Evolutionary conservation across 2,113 vertebrate genomes (phyloP).

Genomic region (Mormyrus iriodes): DNA sequence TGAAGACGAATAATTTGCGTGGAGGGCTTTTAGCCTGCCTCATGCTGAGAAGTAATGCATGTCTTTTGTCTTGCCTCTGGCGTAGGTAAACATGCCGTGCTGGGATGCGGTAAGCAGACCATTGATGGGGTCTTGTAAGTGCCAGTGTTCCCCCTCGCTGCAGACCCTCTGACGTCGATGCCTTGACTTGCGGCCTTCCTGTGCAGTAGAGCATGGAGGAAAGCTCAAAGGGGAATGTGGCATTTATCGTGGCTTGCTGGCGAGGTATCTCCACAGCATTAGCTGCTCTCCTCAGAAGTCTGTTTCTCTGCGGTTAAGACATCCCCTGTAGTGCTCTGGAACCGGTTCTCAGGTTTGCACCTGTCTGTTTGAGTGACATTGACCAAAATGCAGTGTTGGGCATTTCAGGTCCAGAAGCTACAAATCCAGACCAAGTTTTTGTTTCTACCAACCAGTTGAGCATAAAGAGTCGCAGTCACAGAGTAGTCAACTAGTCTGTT

Average conservation of each 20-base stretch:
- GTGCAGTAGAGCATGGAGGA: background rate
- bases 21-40: background rate
- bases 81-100: background rate
- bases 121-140: background rate
- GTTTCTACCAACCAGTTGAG: background rate
- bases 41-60: background rate
- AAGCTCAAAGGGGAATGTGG: background rate
- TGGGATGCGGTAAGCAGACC: background rate
- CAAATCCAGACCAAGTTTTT: background rate
- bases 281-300: background rate
- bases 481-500: background rate
- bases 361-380: background rate
- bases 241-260: background rate
- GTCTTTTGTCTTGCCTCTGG: background rate
- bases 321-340: background rate
- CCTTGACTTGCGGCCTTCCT: background rate
- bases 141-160: background rate
- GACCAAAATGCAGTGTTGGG: background rate
- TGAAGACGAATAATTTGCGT: background rate
- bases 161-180: background rate
- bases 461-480: background rate
- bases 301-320: background rate
- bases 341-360: background rate
- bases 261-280: background rate
- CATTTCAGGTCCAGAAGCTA: background rate